Conservation (phyloP, 2,797 vertebrate species). For the Siniperca obscura region DNA sequence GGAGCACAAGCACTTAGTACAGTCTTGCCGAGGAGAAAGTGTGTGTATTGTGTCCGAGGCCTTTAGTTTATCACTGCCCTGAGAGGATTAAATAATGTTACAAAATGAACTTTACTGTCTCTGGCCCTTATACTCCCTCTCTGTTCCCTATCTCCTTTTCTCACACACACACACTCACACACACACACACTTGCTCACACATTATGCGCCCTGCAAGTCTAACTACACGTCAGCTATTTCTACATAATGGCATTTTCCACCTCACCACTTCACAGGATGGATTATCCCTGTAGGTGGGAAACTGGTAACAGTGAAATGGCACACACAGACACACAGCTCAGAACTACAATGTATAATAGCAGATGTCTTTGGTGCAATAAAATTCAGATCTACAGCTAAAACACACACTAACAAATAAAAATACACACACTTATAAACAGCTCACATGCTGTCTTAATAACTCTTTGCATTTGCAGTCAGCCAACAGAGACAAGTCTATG, state of each 20-base stretch:
- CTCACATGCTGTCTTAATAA: slow-evolving; percentile 32
- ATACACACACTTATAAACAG: not conserved
- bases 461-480: slow-evolving; percentile 43
- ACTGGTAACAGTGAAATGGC: slow-evolving; percentile 68
- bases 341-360: slow-evolving; percentile 35
- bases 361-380: slow-evolving; percentile 43
- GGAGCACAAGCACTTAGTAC: slow-evolving; percentile 46
- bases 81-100: slow-evolving; percentile 76
- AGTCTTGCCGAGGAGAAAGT: slow-evolving; percentile 22
- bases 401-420: slow-evolving; percentile 31
- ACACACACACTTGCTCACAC: slow-evolving; percentile 42
- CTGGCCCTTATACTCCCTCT: slow-evolving; percentile 42
- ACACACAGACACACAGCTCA: slow-evolving; percentile 28
- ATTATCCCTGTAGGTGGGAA: slow-evolving; percentile 81
- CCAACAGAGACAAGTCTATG: slow-evolving; percentile 55
- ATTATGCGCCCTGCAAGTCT: slow-evolving; percentile 61
- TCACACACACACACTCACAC: slow-evolving; percentile 33
- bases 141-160: slow-evolving; percentile 51
- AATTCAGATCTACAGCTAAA: slow-evolving; percentile 44
- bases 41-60: slow-evolving; percentile 45
- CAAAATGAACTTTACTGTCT: slow-evolving; percentile 69
- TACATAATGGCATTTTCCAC: slow-evolving; percentile 82
- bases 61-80: slow-evolving; percentile 63
- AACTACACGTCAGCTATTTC: slow-evolving; percentile 79
- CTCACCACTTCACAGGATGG: slow-evolving; percentile 81